Base-by-base conservation (phyloP, 2,797 vertebrate genomes). In the Labeo calbasu region DNA sequence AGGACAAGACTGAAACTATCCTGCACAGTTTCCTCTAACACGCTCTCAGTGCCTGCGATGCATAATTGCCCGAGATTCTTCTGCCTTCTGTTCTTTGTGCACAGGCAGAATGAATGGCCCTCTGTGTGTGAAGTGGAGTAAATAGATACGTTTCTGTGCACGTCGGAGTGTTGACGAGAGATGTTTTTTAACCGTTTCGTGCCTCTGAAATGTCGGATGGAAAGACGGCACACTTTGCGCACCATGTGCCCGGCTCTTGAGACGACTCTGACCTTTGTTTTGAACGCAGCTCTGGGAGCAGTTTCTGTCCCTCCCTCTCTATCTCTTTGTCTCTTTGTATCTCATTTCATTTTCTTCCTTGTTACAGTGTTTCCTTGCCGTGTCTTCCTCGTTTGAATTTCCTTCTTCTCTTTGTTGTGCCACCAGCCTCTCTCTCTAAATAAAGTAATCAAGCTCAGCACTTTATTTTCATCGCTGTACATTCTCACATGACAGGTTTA, bases 251-350 rank as follows among this genome's bases (percentile, higher is more conserved):
- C 25, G 69, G 51, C 48, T 68, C 84, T 79, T 68, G 48, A 81
- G 76, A 82, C 59, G 77, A 76, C 57, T 68, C 15, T 87, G 83
- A 86, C 86, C 86, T 89, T 87, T 85, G 84, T 77, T 79, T 53
- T 81, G 79, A 65, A 61, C 53, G 61, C 77, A 69, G 70, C 77
- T 83, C 66, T 78, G 61, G 76, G 78, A 84, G 71, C 43, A 55
- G 73, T 84, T 83, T 82, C 77, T 85, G 84, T 78, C 80, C 61
- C 69, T 36, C 55, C 46, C 73, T 51, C 50, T 23, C 28, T 40
- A 75, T 65, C 69, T 82, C 55, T 76, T 57, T 84, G 53, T 81
- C 48, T 71, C 46, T 71, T 59, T 53, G 75, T 70, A 78, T 79
- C 71, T 14, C 77, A 28, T 83, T 83, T 83, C 48, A 83, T 76